A percentile compares a stretch with the other conserved stretches of the same genome.
phyloP scores from a whole-genome alignment of 1,140 invertebrate genomes.

The Eriosoma lanigerum region DNA sequence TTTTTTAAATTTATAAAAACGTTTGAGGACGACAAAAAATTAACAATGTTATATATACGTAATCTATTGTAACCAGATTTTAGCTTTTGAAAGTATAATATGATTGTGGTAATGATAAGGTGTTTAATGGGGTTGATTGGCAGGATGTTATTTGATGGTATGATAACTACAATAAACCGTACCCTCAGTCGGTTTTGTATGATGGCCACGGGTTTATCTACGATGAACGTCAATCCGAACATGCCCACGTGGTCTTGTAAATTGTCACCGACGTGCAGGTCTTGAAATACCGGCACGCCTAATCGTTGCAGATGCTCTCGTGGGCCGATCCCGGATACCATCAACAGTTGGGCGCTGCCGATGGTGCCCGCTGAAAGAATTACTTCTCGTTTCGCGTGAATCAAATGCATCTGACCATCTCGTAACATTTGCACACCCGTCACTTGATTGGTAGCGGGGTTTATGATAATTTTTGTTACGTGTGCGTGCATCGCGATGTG shows the following conservation, averaged over 20 bases:
- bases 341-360: constrained; percentile 78
- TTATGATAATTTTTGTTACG: constrained; percentile 71
- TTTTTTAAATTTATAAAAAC: too few relatives aligned
- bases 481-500: constrained; percentile 77
- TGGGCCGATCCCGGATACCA: constrained; percentile 86
- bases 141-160: too few relatives aligned
- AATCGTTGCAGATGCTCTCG: constrained; percentile 70
- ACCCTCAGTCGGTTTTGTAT: constrained; percentile 64
- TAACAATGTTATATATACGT: too few relatives aligned
- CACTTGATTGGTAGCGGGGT: constrained; percentile 70
- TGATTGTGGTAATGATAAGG: too few relatives aligned
- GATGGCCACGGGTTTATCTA: constrained; percentile 75
- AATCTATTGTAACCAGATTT: too few relatives aligned
- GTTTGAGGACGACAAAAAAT: too few relatives aligned
- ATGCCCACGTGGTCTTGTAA: constrained; percentile 82
- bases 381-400: constrained; percentile 73
- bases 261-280: constrained; percentile 71
- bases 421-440: constrained; percentile 75
- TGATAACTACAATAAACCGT: background rate
- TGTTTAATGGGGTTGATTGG: too few relatives aligned
- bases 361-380: constrained; percentile 79
- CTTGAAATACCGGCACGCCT: constrained; percentile 71
- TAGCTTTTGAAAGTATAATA: too few relatives aligned
- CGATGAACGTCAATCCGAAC: constrained; percentile 76
- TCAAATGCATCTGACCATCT: constrained; percentile 66